Evolutionary conservation across 2,797 vertebrate species (phyloP), one percentile per base, ranked within the genome.

Genomic region (Microcaecilia unicolor): DNA sequence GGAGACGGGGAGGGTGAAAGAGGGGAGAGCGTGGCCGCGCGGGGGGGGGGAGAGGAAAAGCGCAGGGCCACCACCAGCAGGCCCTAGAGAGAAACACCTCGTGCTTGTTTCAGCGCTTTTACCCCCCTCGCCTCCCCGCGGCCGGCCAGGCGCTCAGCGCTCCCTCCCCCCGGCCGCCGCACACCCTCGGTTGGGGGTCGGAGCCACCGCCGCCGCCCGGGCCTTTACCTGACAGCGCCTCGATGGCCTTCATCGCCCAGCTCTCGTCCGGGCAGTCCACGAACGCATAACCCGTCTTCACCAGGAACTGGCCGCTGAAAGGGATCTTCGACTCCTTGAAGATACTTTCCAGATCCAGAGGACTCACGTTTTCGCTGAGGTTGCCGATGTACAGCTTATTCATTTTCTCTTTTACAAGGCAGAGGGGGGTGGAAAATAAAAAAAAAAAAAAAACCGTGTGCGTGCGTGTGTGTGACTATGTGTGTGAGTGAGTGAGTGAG

Each of bases 321-420:
- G 92, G 89, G 61, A 98, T 94, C 87, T 96, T 93, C 81, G 89
- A 91, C 81, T 96, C 87, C 70, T 92, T 92, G 72, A 98, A 98
- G 73, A 98, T 67, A 89, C 73, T 91, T 85, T 97, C 92, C 65
- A 98, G 87, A 84, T 98, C 95, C 75, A 88, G 76, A 22, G 93
- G 87, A 73, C 82, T 91, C 63, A 91, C 84, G 80, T 89, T 88
- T 54, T 94, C 90, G 81, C 89, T 89, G 72, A 98, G 89, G 80
- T 97, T 98, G 41, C 95, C 93, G 61, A 98, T 93, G 64, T 98
- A 98, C 55, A 98, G 89, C 90, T 98, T 98, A 80, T 98, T 98
- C 95, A 98, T 98, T 61, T 73, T 76, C 58, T 44, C n/a, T n/a
- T n/a, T n/a, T 34, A 31, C 22, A 22, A 24, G 18, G 7, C 4